Percentiles rank a stretch among this genome's conserved stretches.
Conservation (phyloP, 2,888 invertebrate species). For the Andrena camellia region DNA sequence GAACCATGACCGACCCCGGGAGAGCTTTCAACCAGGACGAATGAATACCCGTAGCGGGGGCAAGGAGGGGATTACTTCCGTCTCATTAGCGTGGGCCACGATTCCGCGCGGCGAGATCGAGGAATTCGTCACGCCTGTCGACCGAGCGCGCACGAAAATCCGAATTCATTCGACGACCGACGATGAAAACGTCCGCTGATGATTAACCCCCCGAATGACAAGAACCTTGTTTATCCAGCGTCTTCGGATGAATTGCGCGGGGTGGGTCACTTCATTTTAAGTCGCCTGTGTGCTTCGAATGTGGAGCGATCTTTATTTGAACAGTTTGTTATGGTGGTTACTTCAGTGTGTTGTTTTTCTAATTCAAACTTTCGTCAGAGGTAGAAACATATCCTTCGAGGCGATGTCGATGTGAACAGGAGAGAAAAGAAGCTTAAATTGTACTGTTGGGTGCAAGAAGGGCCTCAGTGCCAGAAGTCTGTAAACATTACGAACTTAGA, state of each 20-base stretch:
- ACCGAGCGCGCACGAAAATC: slow-evolving; percentile 62
- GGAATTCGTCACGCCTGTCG: slow-evolving; percentile 71
- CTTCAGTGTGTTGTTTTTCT: not conserved
- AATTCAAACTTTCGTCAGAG: too few species aligned
- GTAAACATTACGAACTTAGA: too few species aligned
- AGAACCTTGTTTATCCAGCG: slow-evolving; percentile 22
- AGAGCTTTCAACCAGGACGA: slow-evolving; percentile 71
- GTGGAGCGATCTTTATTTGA: not conserved
- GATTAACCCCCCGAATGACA: slow-evolving; percentile 57
- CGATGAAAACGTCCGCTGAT: slow-evolving; percentile 56
- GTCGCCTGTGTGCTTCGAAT: not conserved
- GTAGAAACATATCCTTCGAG: too few species aligned
- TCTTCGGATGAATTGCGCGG: not conserved
- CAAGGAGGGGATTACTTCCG: slow-evolving; percentile 74
- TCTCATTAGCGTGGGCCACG: slow-evolving; percentile 73
- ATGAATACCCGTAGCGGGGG: slow-evolving; percentile 65
- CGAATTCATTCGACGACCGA: slow-evolving; percentile 60
- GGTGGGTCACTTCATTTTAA: not conserved
- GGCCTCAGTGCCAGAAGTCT: too few species aligned
- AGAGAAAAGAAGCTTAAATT: too few species aligned
- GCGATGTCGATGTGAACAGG: too few species aligned
- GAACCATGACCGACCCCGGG: slow-evolving; percentile 70
- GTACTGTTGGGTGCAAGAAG: too few species aligned
- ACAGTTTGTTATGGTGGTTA: not conserved
- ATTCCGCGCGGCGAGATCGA: slow-evolving; percentile 63